Base-by-base conservation (phyloP, 2,888 invertebrate genomes). In the Amphiduros pacificus region DNA sequence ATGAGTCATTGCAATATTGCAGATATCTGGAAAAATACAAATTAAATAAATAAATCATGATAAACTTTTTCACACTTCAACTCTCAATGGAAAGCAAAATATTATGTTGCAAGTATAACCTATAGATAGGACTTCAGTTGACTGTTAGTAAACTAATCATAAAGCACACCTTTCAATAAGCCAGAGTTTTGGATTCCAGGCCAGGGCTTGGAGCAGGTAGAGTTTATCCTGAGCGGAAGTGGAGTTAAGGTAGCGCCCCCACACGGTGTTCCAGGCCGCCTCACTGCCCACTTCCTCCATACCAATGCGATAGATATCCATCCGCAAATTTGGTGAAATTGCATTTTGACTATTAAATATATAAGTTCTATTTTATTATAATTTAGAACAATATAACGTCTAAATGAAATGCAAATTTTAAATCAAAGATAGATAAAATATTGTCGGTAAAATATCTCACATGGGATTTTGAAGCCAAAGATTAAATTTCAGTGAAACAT, bases 221-320 rank as follows among this genome's bases (percentile, higher is more conserved):
- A 87, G 70, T 77, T 90, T 90, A 75, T 94, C 93, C 61, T 89
- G 89, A 0, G 91, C 91, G 76, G 94, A 91, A 4, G 84, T 84
- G 77, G 93, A 94, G 0, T 84, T 82, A 1, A 36, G 20, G 80
- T 91, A 95, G 61, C 88, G 84, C 14, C 88, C 75, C 88, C 92
- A 92, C 72, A 95, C 81, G 59, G 84, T 82, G 24, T 91, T 85
- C 94, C 94, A 95, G 53, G 88, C 88, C 0, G 84, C 78, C 61
- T 88, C 87, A 20, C 84, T 71, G 6, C 85, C 77, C 3, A 66
- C 68, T 3, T 68, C 66, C 32, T 64, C 36, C 74, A 81, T 77
- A 0, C 81, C 82, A 65, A 75, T 80, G 26, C 70, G 72, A 64
- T 80, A 81, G 1, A 81, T 79, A 11, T 71, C 62, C 3, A 64